Evolutionary conservation across 2,888 invertebrate genomes (phyloP).

Genomic region (Uropetala carovei): DNA sequence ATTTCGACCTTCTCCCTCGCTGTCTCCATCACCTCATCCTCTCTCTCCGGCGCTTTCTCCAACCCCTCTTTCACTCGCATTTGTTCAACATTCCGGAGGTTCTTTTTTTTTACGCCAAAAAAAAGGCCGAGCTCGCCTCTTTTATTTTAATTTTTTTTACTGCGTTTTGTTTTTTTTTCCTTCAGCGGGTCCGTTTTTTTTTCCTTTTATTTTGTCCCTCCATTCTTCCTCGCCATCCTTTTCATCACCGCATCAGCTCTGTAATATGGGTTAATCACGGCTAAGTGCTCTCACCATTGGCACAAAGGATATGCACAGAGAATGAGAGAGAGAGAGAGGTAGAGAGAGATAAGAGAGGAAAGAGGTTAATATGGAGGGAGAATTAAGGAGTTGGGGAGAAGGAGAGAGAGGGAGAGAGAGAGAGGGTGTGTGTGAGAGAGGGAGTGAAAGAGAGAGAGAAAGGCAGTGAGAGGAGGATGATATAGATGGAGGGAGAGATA

Average conservation of each 20-base stretch:
- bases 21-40: neutral
- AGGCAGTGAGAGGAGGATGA: neutral
- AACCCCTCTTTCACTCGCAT: neutral
- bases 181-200: neutral
- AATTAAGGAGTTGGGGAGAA: neutral
- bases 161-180: no score
- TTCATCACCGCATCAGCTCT: neutral
- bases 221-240: neutral
- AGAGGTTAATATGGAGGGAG: neutral
- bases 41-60: neutral
- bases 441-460: neutral
- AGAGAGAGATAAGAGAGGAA: neutral
- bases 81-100: neutral
- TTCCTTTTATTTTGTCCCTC: neutral
- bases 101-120: neutral
- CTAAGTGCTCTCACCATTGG: conserved; percentile 22
- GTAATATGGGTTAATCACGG: conserved; percentile 16
- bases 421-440: no score
- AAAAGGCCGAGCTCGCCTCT: neutral
- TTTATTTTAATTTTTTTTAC: neutral
- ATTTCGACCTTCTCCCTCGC: neutral
- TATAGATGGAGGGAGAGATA: no score
- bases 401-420: no score
- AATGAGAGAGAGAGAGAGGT: neutral
- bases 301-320: neutral